Percentiles rank a stretch among this genome's conserved stretches.
These are phyloP conservation scores for Lepeophtheirus salmonis DNA, from an alignment of 1,140 invertebrate species.

Conservation along the genomic window DNA sequence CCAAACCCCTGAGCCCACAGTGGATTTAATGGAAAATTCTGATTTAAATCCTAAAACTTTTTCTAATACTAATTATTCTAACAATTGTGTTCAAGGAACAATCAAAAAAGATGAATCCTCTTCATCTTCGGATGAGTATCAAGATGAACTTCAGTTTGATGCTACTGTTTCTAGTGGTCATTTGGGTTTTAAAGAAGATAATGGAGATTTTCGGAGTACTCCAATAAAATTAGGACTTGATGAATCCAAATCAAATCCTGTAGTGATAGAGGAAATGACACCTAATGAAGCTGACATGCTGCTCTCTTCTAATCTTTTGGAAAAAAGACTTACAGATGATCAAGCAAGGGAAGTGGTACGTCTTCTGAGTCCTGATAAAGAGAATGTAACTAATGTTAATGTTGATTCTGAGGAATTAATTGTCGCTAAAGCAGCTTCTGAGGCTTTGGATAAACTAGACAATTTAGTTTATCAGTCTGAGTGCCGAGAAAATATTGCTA, in stretches of 20 bases:
- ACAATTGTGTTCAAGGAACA: too few species aligned
- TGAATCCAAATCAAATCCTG: neutral
- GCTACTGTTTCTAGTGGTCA: slow-evolving; percentile 17
- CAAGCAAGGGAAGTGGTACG: slow-evolving; percentile 16
- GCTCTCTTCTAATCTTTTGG: neutral
- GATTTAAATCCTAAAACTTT: neutral
- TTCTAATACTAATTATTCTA: too few species aligned
- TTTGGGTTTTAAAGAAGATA: neutral
- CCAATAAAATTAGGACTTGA: slow-evolving; percentile 8
- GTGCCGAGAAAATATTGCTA: too few species aligned
- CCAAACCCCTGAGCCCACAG: too few species aligned
- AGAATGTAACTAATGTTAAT: neutral
- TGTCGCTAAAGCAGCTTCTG: neutral
- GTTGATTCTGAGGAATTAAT: neutral
- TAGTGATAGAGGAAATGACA: slow-evolving; percentile 13
- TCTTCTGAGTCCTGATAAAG: slow-evolving; percentile 6
- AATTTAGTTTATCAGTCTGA: slow-evolving; percentile 6
- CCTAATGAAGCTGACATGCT: slow-evolving; percentile 14
- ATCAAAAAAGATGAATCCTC: too few species aligned
- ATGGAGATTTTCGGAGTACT: slow-evolving; percentile 14
- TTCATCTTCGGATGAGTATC: slow-evolving; percentile 6
- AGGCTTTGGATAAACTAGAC: slow-evolving; percentile 12
- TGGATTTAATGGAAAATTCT: too few species aligned
- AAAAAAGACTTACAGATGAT: slow-evolving; percentile 2
- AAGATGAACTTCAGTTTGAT: slow-evolving; percentile 18